Conservation (phyloP, 2,888 invertebrate genomes). For the Sarcophaga subvicina region DNA sequence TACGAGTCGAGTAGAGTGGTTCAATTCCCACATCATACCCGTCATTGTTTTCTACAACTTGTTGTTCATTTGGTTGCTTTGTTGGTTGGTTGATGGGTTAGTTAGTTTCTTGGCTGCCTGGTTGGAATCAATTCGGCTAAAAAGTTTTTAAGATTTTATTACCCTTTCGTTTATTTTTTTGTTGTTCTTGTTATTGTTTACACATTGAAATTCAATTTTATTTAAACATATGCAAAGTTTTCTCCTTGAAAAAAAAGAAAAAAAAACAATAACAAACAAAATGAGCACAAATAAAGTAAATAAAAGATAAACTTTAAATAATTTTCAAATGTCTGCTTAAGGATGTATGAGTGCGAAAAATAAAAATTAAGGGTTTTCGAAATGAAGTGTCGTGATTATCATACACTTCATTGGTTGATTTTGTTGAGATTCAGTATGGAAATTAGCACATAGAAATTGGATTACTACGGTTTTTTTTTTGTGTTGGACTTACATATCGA, state of each 20-base stretch:
- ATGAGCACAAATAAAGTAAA: constrained; percentile 63
- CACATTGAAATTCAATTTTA: constrained; percentile 73
- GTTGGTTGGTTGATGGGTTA: constrained; percentile 20
- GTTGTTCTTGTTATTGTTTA: constrained; percentile 65
- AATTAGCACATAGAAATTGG: no score
- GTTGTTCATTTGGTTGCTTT: constrained; percentile 58
- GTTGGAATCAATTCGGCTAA: constrained; percentile 31
- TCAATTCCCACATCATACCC: constrained; percentile 9
- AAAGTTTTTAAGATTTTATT: constrained; percentile 72
- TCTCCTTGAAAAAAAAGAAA: constrained; percentile 49
- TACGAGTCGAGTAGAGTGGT: constrained; percentile 36
- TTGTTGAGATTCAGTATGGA: no score
- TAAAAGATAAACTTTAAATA: constrained; percentile 74
- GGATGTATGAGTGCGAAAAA: constrained; percentile 38
- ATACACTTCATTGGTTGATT: neutral
- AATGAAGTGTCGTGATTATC: neutral
- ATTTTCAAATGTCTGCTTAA: constrained; percentile 65
- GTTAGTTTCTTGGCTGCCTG: constrained; percentile 39
- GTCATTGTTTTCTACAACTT: constrained; percentile 62
- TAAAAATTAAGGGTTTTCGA: constrained; percentile 11
- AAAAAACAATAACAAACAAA: constrained; percentile 67
- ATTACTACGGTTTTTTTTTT: no score
- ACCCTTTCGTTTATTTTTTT: constrained; percentile 39
- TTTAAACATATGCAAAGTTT: constrained; percentile 75
- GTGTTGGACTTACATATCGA: no score